Evolutionary conservation across 2,888 invertebrate genomes (phyloP).

Genomic region (Ophioninae sp.): DNA sequence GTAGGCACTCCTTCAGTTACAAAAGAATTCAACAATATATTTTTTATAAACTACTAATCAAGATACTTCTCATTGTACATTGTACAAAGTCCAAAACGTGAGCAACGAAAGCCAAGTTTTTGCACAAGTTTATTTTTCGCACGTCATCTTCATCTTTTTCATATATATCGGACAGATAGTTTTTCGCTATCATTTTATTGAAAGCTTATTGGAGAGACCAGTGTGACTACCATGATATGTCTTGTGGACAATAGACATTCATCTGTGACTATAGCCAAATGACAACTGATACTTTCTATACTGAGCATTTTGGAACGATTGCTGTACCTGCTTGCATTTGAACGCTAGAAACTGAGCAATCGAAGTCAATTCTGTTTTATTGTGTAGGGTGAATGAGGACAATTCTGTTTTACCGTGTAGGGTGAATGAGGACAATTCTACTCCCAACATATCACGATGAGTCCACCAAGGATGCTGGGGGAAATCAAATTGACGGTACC

Average conservation of each 20-base stretch:
- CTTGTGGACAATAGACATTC: too few relatives aligned
- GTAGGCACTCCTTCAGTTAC: neutral
- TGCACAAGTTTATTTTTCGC: too few relatives aligned
- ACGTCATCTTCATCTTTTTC: neutral
- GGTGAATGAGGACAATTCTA: conserved; percentile 4
- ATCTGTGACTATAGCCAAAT: too few relatives aligned
- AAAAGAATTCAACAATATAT: neutral
- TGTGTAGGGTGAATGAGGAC: conserved; percentile 10
- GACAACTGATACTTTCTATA: too few relatives aligned
- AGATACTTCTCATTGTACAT: neutral
- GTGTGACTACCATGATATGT: too few relatives aligned
- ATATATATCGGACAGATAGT: too few relatives aligned
- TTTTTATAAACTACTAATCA: neutral
- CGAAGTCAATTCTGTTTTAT: conserved; percentile 6
- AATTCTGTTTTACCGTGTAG: conserved; percentile 24
- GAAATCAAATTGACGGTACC: conserved; percentile 82
- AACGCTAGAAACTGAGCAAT: neutral
- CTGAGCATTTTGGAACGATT: neutral
- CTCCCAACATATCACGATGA: conserved; percentile 47
- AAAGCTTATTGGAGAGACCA: too few relatives aligned
- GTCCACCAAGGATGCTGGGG: conserved; percentile 15
- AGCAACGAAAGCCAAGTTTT: neutral
- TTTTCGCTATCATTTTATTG: too few relatives aligned
- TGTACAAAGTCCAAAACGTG: neutral
- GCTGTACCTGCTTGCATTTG: neutral